Conservation (phyloP, 2,888 invertebrate species). For the Lasius fuliginosus region DNA sequence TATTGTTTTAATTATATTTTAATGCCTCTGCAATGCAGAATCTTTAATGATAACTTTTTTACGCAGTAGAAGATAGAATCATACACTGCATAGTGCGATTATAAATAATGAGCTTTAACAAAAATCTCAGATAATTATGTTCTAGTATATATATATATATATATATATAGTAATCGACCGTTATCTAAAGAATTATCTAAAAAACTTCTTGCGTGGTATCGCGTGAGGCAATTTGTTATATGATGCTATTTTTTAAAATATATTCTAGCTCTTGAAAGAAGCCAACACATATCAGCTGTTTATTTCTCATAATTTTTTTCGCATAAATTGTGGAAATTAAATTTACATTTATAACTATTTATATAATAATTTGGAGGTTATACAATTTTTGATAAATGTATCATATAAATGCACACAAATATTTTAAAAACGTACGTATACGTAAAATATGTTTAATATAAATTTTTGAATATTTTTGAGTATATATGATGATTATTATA, state of each 20-base stretch:
- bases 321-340: background rate
- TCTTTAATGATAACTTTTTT: background rate
- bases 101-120: background rate
- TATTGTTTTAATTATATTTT: slow-evolving; percentile 37
- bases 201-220: background rate
- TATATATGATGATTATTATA: background rate
- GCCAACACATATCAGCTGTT: background rate
- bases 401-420: background rate
- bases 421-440: too few relatives aligned
- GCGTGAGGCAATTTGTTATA: background rate
- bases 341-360: background rate
- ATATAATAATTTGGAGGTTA: background rate
- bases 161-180: background rate
- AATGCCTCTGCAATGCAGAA: background rate
- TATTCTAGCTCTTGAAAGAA: background rate
- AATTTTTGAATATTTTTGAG: background rate
- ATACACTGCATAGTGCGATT: background rate
- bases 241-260: background rate
- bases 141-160: background rate
- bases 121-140: background rate
- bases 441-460: background rate
- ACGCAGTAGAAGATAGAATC: background rate
- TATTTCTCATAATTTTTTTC: background rate
- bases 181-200: background rate
- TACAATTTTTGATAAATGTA: background rate